Evolutionary conservation across 2,888 invertebrate genomes (phyloP).

Genomic region (Eudemis profundana): DNA sequence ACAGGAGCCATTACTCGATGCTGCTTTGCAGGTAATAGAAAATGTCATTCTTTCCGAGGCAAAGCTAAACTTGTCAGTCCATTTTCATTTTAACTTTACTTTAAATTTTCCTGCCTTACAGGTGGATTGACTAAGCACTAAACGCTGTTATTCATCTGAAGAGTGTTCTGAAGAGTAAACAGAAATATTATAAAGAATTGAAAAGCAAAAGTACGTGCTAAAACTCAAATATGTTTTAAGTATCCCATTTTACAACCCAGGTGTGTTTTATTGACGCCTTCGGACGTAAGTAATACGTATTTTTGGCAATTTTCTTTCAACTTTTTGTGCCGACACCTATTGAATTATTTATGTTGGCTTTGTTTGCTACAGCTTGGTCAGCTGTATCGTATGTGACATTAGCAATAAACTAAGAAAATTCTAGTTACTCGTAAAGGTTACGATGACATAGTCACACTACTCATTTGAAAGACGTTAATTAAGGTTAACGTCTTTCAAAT

Average conservation of each 20-base stretch:
- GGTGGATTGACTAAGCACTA: no score
- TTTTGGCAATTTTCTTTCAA: constrained; percentile 16
- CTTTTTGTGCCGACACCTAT: constrained; percentile 6
- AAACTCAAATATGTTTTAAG: constrained; percentile 9
- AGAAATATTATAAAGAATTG: neutral
- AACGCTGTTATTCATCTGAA: no score
- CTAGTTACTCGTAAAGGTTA: no score
- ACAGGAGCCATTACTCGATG: constrained; percentile 14
- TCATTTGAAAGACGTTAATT: no score
- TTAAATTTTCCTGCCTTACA: neutral
- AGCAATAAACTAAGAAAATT: no score
- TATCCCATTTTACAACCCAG: constrained; percentile 1
- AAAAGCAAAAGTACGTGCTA: neutral
- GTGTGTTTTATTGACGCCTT: constrained; percentile 9
- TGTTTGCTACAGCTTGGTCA: no score
- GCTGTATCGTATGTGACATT: no score
- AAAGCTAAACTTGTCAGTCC: constrained; percentile 12
- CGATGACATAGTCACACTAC: no score
- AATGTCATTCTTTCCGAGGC: constrained; percentile 12
- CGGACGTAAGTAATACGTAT: constrained; percentile 16
- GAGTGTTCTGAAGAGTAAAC: no score
- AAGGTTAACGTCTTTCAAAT: no score
- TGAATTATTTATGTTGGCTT: constrained; percentile 29
- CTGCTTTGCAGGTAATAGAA: constrained; percentile 14
- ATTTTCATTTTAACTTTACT: neutral